Base-by-base conservation (phyloP, 2,113 vertebrate species). In the Paedocypris sp. region DNA sequence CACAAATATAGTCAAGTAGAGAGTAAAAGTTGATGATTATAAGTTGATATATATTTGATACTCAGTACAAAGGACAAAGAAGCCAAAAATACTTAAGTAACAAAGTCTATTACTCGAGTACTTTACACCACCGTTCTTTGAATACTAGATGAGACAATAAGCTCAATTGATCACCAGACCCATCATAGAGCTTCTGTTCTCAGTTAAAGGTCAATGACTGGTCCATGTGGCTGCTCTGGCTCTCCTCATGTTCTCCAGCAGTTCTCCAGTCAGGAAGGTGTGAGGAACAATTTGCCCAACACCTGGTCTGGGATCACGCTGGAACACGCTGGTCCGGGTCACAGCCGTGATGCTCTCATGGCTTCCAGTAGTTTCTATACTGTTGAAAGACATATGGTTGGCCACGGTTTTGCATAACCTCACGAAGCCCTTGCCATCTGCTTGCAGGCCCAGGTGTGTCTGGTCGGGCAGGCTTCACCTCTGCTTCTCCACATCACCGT, bases 311-410 rank as follows among this genome's bases (percentile, higher is more conserved):
- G 73, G 78, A 75, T 80, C 75, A 77, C 52, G 61, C 67, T 72
- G 74, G 67, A 68, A 66, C 65, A 72, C 61, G 47, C 69, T 77
- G 75, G 68, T 68, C 64, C 72, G 76, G 71, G 67, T 73, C 53
- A 42, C 68, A 64, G 71, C 75, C 46, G 13, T 57, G 66, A 61
- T 56, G 71, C 73, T 66, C 49, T 69, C 19, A 47, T 72, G 58
- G 75, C 69, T 72, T 83, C 71, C 77, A 74, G 71, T 81, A 83
- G 78, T 79, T 80, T 80, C 68, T 62, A 65, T 75, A 77, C 69
- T 74, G 76, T 80, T 76, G 67, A 72, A 75, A 80, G 83, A 80
- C 83, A 87, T 85, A 84, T 83, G 82, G 82, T 78, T 71, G 59
- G 72, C 75, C 74, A 81, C 64, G 66, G 79, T 75, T 80, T 84